These are phyloP conservation scores for Tetraneura akinire DNA, from an alignment of 1,140 invertebrate species.

Conservation along the genomic window DNA sequence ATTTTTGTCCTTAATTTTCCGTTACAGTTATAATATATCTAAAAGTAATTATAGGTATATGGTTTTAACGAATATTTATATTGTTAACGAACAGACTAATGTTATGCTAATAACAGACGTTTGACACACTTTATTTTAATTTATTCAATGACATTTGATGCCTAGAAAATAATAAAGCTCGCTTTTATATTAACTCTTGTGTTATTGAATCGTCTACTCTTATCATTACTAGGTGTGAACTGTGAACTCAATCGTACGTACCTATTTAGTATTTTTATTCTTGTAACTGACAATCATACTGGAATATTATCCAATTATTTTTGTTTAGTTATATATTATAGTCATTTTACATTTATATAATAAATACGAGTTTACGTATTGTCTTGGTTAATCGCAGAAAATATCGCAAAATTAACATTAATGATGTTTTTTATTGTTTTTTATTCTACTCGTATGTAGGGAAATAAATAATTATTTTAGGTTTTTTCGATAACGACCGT, in stretches of 20 bases:
- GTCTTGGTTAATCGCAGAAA: conserved; percentile 6
- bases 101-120: conserved; percentile 31
- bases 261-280: background rate
- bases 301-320: conserved; percentile 4
- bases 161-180: conserved; percentile 17
- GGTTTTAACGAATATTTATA: conserved; percentile 18
- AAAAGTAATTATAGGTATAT: conserved; percentile 15
- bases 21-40: background rate
- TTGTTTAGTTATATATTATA: background rate
- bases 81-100: background rate
- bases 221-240: conserved; percentile 42
- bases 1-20: background rate
- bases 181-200: background rate
- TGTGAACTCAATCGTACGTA: conserved; percentile 3
- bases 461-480: conserved; percentile 23
- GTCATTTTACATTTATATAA: too few relatives aligned
- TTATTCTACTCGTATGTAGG: too few relatives aligned
- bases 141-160: conserved; percentile 5
- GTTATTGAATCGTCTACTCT: background rate
- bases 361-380: background rate
- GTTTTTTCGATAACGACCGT: conserved; percentile 4
- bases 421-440: background rate
- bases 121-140: conserved; percentile 33
- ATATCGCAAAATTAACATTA: conserved; percentile 9
- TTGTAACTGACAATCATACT: conserved; percentile 8